A percentile compares a stretch with the other conserved stretches of the same genome.
Conservation (phyloP, 2,888 invertebrate species). For the Bimastos eiseni region DNA sequence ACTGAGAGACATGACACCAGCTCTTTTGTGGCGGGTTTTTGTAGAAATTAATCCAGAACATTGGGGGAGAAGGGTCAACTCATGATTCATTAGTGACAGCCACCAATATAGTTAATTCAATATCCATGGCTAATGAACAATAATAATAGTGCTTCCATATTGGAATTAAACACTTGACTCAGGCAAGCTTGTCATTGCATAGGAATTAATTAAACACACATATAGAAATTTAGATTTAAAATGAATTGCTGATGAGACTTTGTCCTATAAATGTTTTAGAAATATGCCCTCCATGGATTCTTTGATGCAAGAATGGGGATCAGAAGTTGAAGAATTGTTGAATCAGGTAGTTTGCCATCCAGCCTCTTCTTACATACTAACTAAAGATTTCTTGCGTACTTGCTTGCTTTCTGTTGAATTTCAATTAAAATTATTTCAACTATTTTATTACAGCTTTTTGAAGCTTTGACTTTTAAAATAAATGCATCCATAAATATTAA, state of each 20-base stretch:
- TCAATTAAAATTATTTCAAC: not conserved
- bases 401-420: not conserved
- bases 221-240: not conserved
- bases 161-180: not conserved
- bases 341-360: not conserved
- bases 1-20: too few species aligned
- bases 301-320: conserved; percentile 15
- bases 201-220: not conserved
- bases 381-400: not conserved
- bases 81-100: not conserved
- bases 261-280: not conserved
- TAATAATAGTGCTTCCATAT: not conserved
- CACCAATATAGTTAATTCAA: not conserved
- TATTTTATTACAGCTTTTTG: not conserved
- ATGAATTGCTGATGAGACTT: not conserved
- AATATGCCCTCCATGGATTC: not conserved
- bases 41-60: too few species aligned
- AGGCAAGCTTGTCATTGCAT: not conserved
- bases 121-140: too few species aligned
- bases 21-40: too few species aligned
- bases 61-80: not conserved
- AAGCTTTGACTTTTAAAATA: too few species aligned
- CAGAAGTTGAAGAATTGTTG: conserved; percentile 17
- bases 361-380: not conserved
- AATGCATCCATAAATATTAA: too few species aligned